Evolutionary conservation across 2,888 invertebrate genomes (phyloP).

Genomic region (Ophion obscuratus): DNA sequence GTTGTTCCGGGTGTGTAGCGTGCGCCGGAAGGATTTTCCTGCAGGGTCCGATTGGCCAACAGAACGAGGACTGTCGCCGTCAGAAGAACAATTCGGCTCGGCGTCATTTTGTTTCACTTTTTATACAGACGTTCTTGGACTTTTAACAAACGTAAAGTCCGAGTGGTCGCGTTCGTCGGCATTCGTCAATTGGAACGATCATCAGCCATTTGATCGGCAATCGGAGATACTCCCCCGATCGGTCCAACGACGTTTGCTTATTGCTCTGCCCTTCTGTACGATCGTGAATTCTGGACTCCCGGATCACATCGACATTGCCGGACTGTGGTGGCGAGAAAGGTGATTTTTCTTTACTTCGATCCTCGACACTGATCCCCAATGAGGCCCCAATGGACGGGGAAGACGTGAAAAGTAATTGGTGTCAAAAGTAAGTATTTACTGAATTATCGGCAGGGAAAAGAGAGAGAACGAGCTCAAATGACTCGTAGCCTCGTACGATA

Average conservation of each 20-base stretch:
- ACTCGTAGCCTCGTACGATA: constrained; percentile 58
- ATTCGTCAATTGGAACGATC: constrained; percentile 53
- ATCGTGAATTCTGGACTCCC: not conserved
- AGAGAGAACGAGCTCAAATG: constrained; percentile 12
- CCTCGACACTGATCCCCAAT: not conserved
- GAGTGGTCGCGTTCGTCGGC: constrained; percentile 46
- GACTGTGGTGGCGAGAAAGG: not conserved
- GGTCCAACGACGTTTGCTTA: not conserved
- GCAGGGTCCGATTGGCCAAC: constrained; percentile 57
- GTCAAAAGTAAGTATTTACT: not conserved
- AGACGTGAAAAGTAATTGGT: not conserved
- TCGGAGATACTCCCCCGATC: constrained; percentile 5
- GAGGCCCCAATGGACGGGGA: not conserved
- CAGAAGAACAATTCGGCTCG: constrained; percentile 56
- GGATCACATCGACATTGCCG: not conserved
- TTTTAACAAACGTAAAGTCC: constrained; percentile 52
- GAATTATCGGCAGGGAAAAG: not conserved
- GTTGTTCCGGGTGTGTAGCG: constrained; percentile 70
- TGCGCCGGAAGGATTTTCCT: constrained; percentile 68
- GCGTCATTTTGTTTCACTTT: constrained; percentile 46
- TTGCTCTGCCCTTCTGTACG: not conserved
- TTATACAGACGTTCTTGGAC: constrained; percentile 43
- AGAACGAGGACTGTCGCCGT: constrained; percentile 62
- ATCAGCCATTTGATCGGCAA: constrained; percentile 44
- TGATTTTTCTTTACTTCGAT: not conserved